Conservation (phyloP, 2,113 vertebrate genomes). For the Mionectes macconnelli region DNA sequence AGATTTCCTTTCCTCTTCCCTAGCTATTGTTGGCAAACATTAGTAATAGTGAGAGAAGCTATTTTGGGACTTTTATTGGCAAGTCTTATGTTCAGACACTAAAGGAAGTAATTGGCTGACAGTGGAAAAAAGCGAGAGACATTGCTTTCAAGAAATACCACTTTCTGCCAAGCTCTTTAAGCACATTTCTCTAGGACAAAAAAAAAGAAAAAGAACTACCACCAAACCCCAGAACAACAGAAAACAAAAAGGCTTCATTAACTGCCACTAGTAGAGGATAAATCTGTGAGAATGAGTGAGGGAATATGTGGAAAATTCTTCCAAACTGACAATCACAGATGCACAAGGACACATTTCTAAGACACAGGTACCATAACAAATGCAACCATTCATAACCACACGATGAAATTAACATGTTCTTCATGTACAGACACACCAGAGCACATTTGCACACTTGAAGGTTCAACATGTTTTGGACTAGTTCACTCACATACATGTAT, state of each 20-base stretch:
- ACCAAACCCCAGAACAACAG: not conserved
- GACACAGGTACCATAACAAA: not conserved
- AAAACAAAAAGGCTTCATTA: not conserved
- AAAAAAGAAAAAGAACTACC: not conserved
- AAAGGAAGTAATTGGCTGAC: constrained; percentile 13
- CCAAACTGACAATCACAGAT: not conserved
- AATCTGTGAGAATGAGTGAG: not conserved
- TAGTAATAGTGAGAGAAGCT: constrained; percentile 1
- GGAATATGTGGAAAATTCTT: not conserved
- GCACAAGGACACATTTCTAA: not conserved
- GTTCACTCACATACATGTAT: not conserved
- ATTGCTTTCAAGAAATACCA: not conserved
- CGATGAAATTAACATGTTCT: not conserved
- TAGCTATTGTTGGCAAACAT: constrained; percentile 49
- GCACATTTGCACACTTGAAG: not conserved
- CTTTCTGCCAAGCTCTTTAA: not conserved
- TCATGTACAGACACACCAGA: not conserved
- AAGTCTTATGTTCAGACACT: constrained; percentile 9
- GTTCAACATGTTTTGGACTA: not conserved
- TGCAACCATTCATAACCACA: not conserved
- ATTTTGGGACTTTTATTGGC: constrained; percentile 40
- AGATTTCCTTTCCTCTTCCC: not conserved
- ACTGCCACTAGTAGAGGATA: not conserved
- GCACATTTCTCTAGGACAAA: not conserved
- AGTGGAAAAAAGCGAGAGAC: not conserved